A percentile compares a stretch with the other conserved stretches of the same genome.
Evolutionary conservation across 2,113 vertebrate genomes (phyloP).

Genomic region (Chaetodon auriga): DNA sequence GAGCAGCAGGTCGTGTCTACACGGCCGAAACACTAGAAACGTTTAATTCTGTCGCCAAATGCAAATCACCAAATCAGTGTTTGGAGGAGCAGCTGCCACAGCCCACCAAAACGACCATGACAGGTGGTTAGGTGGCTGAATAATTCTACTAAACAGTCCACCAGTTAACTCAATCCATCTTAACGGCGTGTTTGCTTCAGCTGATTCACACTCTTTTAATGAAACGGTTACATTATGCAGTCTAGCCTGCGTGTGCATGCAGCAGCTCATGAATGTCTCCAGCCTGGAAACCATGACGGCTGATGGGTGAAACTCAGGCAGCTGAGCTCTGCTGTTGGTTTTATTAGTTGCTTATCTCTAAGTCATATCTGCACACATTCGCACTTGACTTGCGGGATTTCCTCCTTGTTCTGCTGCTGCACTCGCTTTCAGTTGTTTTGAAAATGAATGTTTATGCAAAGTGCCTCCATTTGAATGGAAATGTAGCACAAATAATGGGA

Average conservation of each 20-base stretch:
- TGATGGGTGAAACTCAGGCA: background rate
- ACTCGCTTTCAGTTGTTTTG: slow-evolving; percentile 3
- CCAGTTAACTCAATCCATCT: background rate
- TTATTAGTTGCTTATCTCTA: background rate
- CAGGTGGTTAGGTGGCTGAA: background rate
- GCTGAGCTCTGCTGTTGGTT: background rate
- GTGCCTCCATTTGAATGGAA: slow-evolving; percentile 1
- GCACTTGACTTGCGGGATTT: background rate
- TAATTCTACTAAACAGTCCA: background rate
- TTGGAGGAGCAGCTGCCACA: background rate
- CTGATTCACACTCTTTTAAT: background rate
- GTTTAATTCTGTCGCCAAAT: background rate
- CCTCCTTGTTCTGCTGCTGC: background rate
- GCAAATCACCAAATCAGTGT: background rate
- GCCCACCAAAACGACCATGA: background rate
- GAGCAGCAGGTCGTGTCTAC: too few relatives aligned
- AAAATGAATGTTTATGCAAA: background rate
- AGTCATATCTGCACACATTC: background rate
- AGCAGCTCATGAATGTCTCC: background rate
- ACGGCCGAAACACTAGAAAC: too few relatives aligned
- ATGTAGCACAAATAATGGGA: background rate
- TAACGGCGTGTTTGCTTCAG: background rate
- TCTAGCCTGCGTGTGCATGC: background rate
- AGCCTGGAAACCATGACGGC: background rate
- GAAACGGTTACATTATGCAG: background rate